Evolutionary conservation across 92 coral and sea anemone species (phyloP), one percentile per base, ranked within the genome.

Genomic region (Isaurus tuberculatus): DNA sequence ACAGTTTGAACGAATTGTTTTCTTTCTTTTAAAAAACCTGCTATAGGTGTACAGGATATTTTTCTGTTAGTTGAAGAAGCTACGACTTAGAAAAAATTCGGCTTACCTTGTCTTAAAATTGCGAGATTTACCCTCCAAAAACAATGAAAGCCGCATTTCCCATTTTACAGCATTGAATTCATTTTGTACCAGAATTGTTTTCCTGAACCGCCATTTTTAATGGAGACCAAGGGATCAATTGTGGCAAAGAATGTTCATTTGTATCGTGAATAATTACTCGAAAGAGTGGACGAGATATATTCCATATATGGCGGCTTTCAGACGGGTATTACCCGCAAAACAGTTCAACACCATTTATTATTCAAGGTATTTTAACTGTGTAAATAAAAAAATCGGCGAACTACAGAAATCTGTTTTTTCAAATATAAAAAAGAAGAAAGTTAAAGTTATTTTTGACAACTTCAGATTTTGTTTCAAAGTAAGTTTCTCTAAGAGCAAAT

Each of bases 301-400:
- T 84, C 93, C 89, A 75, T 88, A 87, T 90, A 66, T 83, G 93
- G 93, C 65, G 43, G 65, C 46, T 37, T 90, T 81, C 86, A 92
- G 91, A 89, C 97, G 73, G 97, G 97, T 93, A 72, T 55, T 36
- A 92, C 87, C 91, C 51, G 92, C 91, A 55, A 36, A 4, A 77
- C 9, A 74, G 69, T 77, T 60, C 69, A 77, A 77, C 57, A 20
- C 70, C 5, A 57, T 77, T 13, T 34, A 77, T 77, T 77, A 77
- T 77, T 77, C 55, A 77, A 22, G 67, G 1, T 20, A 34, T 49
- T 51, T 49, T 40, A 8, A 40, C 46, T 19, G 13, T 11, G 0
- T n/a, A 28, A 53, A 74, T 3, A 58, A 77, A 36, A 77, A 58
- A 7, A n/a, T 77, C 23, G 28, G 1, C 48, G 15, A 31, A 44